phyloP scores from a whole-genome alignment of 2,888 invertebrate species.

The Drosophila rellima region DNA sequence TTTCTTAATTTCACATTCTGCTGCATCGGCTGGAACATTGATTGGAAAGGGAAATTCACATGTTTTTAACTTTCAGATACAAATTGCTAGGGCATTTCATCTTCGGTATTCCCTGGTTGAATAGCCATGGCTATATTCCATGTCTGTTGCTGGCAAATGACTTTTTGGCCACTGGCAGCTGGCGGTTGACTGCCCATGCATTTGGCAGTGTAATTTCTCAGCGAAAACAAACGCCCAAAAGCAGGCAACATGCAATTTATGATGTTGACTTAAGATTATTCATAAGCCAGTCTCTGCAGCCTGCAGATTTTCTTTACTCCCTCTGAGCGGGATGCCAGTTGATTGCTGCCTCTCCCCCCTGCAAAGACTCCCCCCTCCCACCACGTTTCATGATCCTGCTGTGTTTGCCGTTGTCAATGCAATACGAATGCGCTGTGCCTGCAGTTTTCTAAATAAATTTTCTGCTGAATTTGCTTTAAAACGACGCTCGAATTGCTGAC shows the following conservation, averaged over 20 bases:
- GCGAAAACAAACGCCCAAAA: conserved; percentile 49
- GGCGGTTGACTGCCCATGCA: conserved; percentile 54
- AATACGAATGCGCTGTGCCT: conserved; percentile 67
- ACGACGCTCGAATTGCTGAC: conserved; percentile 74
- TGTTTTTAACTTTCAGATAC: too few relatives aligned
- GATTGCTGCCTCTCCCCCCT: conserved; percentile 29
- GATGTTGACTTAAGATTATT: conserved; percentile 77
- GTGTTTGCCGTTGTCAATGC: conserved; percentile 60
- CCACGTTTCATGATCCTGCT: conserved; percentile 5
- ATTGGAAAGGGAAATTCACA: too few relatives aligned
- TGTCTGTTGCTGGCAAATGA: conserved; percentile 55
- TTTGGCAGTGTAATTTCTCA: conserved; percentile 74
- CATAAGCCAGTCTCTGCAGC: conserved; percentile 45
- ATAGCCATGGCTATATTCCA: conserved; percentile 7
- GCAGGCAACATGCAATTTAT: conserved; percentile 72
- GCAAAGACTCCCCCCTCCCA: too few relatives aligned
- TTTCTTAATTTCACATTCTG: too few relatives aligned
- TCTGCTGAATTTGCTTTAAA: conserved; percentile 81
- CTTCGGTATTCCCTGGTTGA: conserved; percentile 26
- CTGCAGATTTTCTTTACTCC: conserved; percentile 5
- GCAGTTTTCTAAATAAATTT: conserved; percentile 81
- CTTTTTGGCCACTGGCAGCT: conserved; percentile 35
- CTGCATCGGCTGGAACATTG: too few relatives aligned
- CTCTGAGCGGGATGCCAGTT: conserved; percentile 13
- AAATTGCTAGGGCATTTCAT: conserved; percentile 32